Evolutionary conservation across 2,888 invertebrate species (phyloP).

Genomic region (Hermaeophaga mercurialis): DNA sequence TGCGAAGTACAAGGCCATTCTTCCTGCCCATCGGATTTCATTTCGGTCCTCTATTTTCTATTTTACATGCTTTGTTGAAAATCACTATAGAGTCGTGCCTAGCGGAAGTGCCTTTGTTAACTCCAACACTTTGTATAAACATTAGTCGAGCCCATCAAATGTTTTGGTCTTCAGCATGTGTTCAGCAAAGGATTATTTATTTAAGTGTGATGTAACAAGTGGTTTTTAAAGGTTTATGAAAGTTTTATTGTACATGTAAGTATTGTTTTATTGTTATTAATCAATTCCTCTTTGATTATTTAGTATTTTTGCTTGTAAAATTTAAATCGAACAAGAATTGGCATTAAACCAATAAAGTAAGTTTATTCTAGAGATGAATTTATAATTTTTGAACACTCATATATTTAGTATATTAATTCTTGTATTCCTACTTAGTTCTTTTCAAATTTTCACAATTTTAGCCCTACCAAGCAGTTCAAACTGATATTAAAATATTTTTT

Average conservation of each 20-base stretch:
- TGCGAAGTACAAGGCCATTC: constrained; percentile 30
- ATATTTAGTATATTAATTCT: too few species aligned
- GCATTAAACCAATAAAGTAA: too few species aligned
- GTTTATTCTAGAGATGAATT: too few species aligned
- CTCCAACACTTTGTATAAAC: constrained; percentile 11
- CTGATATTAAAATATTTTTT: too few species aligned
- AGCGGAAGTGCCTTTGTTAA: constrained; percentile 32
- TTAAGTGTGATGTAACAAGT: background rate
- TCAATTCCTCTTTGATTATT: too few species aligned
- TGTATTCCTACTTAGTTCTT: too few species aligned
- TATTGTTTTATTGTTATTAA: too few species aligned
- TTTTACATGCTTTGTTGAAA: constrained; percentile 33
- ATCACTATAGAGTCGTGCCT: constrained; percentile 25
- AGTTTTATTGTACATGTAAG: background rate
- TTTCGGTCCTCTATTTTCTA: constrained; percentile 33
- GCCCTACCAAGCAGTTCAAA: too few species aligned
- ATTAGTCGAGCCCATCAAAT: constrained; percentile 1
- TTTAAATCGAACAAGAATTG: too few species aligned
- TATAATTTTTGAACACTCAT: too few species aligned
- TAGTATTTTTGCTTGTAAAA: too few species aligned
- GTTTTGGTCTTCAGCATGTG: constrained; percentile 11
- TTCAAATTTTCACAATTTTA: too few species aligned
- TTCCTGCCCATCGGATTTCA: constrained; percentile 29
- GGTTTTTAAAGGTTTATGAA: background rate
- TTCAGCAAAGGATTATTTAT: constrained; percentile 1